Base-by-base conservation (phyloP, 2,888 invertebrate genomes). In the Bruchidius siliquastri region DNA sequence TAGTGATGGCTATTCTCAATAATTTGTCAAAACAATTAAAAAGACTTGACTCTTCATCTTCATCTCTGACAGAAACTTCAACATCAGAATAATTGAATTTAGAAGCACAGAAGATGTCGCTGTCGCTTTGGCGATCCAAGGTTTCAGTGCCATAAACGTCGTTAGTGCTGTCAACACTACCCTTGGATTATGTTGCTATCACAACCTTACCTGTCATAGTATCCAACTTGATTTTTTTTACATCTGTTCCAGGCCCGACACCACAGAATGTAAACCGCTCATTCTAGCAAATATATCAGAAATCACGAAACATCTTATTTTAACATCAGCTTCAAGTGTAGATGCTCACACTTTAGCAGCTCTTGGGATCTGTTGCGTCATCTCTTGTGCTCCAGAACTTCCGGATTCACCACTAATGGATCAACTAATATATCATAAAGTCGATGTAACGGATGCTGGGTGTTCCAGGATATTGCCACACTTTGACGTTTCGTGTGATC, bases 321-420 rank as follows among this genome's bases (percentile, higher is more conserved):
- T 96, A 67, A 93, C 94, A 80, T 95, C 95, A 20, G 96, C 96
- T 0, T 92, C 93, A 71, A 92, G 93, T 0, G 88, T 93, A 21
- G 89, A 92, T 71, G 91, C 92, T 0, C 90, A 91, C 2, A 90
- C 91, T 71, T 88, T 96, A 66, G 90, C 90, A 77, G 89, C 89
- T 0, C 87, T 93, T 49, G 90, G 91, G 70, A 92, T 96, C 72
- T 92, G 93, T 0, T 92, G 93, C 81, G 91, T 96, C 67, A 91
- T 96, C 72, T 96, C 94, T 83, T 93, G 92, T 21, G 95, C 96
- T 0, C 91, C 94, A 0, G 96, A 96, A 83, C 88, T 96, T 70
- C 95, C 96, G 0, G 91, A 92, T 73, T 88, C 89, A 2, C 91
- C 90, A 0, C 82, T 90, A 0, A 90, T 91, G 4, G 89, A 90